Base-by-base conservation (phyloP, 1,140 invertebrate species). In the Aplysia californica region DNA sequence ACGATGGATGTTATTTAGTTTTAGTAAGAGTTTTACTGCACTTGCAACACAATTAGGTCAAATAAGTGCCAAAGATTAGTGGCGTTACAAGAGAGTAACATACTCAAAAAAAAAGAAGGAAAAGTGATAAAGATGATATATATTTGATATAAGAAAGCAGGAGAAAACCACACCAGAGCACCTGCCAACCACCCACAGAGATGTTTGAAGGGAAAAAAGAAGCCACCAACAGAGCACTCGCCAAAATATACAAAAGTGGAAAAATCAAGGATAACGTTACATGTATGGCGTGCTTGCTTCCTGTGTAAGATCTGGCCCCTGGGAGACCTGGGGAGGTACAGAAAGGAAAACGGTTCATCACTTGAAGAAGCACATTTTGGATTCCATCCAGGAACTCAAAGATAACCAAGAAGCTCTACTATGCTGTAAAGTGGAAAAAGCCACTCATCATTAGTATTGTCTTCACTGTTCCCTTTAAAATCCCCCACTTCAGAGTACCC, bases 241-340 rank as follows among this genome's bases (percentile, higher is more conserved):
- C 44, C 44, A 50, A 50, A 50, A n/a, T 50, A 10, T 50, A 15
- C n/a, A 10, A 50, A 50, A 50, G 10, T 50, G 10, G n/a, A 50
- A n/a, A n/a, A 50, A 15, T 50, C 10, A 50, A 15, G 10, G 44
- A 75, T 23, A 58, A 35, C 87, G 89, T 90, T 90, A 95, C 95
- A 84, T 96, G 94, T 56, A 97, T 83, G 0, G 95, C 95, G 89
- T 95, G 93, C 89, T 97, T 97, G 0, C 94, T 91, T 10, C 91
- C 95, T 68, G 93, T 94, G 85, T 97, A 97, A 0, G 93, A 93
- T 23, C 91, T 93, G 4, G 95, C 96, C 87, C 91, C 93, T 56
- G 95, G 94, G 18, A 92, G 92, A 15, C 93, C 89, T 89, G 74
- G 29, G 84, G 83, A 79, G 50, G 73, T 71, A 77, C 78, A 69